Evolutionary conservation across 2,113 vertebrate species (phyloP).

Genomic region (Axis porcinus): DNA sequence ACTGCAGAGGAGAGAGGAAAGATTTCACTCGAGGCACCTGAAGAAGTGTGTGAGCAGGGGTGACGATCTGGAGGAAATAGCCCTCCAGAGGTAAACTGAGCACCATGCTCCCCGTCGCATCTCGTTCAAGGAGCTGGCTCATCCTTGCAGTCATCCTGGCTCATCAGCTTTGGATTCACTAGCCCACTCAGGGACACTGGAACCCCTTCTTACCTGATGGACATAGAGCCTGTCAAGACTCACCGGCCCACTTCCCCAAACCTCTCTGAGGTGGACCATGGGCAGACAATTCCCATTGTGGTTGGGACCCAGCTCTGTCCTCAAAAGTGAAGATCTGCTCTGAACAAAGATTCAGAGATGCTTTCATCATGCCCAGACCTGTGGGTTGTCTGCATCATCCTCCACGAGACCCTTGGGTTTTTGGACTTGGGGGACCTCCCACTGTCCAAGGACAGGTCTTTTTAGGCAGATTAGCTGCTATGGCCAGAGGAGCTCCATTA

Average conservation of each 20-base stretch:
- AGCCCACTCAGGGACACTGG: neutral
- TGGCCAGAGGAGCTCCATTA: neutral
- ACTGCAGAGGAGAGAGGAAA: neutral
- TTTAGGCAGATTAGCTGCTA: no score
- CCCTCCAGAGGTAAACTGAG: neutral
- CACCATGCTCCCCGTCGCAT: accelerated
- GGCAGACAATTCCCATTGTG: accelerated
- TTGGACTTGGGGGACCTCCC: neutral
- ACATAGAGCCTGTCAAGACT: neutral
- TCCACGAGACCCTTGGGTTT: neutral
- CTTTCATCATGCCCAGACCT: neutral
- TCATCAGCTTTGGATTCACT: neutral
- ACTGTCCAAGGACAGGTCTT: neutral
- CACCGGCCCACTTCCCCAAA: neutral
- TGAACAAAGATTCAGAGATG: neutral
- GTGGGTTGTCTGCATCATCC: neutral
- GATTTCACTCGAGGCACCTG: neutral
- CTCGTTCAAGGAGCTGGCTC: neutral
- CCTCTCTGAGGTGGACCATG: neutral
- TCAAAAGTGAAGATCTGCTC: neutral
- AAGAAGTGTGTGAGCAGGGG: neutral
- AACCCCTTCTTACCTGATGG: neutral
- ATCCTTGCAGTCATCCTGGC: neutral
- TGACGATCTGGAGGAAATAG: neutral
- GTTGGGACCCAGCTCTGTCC: neutral